A percentile compares a stretch with the other conserved stretches of the same genome.
These are phyloP conservation scores for Drosophila greeni DNA, from an alignment of 2,888 invertebrate genomes.

Conservation along the genomic window DNA sequence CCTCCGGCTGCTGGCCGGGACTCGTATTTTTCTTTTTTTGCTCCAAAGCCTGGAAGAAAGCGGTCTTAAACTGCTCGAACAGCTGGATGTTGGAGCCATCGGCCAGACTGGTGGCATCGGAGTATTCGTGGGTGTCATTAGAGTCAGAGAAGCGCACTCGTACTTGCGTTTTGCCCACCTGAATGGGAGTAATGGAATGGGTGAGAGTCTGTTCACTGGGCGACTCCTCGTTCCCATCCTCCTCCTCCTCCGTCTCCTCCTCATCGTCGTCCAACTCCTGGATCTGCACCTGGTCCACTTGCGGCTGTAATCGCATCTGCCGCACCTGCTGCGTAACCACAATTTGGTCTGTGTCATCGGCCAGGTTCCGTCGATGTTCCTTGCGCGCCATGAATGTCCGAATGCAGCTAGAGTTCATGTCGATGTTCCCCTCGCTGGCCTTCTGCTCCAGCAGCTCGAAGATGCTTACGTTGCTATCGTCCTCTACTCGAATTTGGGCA, in stretches of 20 bases:
- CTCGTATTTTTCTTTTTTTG: conserved; percentile 45
- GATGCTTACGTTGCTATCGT: conserved; percentile 83
- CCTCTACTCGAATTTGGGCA: conserved; percentile 58
- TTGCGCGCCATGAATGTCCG: conserved; percentile 76
- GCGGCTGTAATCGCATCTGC: conserved; percentile 58
- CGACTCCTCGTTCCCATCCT: conserved; percentile 22
- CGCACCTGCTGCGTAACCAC: conserved; percentile 53
- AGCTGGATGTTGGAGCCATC: conserved; percentile 58
- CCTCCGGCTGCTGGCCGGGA: conserved; percentile 19
- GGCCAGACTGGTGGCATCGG: conserved; percentile 51
- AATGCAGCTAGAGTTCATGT: conserved; percentile 84
- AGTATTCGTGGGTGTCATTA: conserved; percentile 68
- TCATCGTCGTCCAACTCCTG: conserved; percentile 20
- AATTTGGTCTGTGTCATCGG: conserved; percentile 69
- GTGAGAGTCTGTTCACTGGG: conserved; percentile 34
- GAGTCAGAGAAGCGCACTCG: conserved; percentile 72
- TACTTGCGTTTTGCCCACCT: conserved; percentile 51
- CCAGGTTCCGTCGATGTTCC: conserved; percentile 69
- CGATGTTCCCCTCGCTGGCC: conserved; percentile 85
- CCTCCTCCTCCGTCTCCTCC: conserved; percentile 21
- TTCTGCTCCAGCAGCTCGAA: conserved; percentile 89
- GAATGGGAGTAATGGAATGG: conserved; percentile 40
- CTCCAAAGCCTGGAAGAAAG: conserved; percentile 68
- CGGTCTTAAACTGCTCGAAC: conserved; percentile 70
- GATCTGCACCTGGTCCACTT: conserved; percentile 37